Conservation (phyloP, 2,888 invertebrate genomes). For the Deilephila elpenor region DNA sequence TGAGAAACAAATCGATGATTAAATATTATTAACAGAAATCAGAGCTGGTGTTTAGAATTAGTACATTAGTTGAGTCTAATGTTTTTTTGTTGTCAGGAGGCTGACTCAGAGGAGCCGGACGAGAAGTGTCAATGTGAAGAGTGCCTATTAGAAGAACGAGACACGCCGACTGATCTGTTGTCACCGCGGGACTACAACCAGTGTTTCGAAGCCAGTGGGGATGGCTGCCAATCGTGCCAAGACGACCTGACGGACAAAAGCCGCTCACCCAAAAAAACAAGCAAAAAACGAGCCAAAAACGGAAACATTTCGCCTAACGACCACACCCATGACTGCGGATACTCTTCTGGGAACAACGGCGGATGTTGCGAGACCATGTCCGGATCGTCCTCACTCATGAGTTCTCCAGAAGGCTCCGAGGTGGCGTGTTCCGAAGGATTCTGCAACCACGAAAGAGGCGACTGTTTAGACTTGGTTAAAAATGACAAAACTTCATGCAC, state of each 20-base stretch:
- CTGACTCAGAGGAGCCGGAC: conserved; percentile 79
- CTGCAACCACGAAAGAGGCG: conserved; percentile 89
- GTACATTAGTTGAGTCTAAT: neutral
- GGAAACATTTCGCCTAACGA: conserved; percentile 87
- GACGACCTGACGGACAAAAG: conserved; percentile 69
- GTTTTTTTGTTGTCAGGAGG: conserved; percentile 57
- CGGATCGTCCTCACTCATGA: conserved; percentile 90
- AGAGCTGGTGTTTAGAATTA: too few relatives aligned
- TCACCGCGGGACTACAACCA: conserved; percentile 67
- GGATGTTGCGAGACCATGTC: conserved; percentile 88
- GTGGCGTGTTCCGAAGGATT: conserved; percentile 95
- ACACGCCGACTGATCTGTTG: conserved; percentile 74
- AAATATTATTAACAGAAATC: too few relatives aligned
- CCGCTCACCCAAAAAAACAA: conserved; percentile 71
- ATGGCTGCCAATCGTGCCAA: conserved; percentile 78
- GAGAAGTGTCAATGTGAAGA: conserved; percentile 81
- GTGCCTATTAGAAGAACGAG: conserved; percentile 73
- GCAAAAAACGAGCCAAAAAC: conserved; percentile 74
- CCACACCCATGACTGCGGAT: conserved; percentile 93
- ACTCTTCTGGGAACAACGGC: conserved; percentile 93
- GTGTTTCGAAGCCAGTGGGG: conserved; percentile 64
- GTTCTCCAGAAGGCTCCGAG: conserved; percentile 95
- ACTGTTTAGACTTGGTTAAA: conserved; percentile 73
- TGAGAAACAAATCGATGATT: too few relatives aligned
- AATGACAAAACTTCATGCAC: conserved; percentile 72